phyloP scores from a whole-genome alignment of 2,113 vertebrate species.

The Eleginops maclovinus region DNA sequence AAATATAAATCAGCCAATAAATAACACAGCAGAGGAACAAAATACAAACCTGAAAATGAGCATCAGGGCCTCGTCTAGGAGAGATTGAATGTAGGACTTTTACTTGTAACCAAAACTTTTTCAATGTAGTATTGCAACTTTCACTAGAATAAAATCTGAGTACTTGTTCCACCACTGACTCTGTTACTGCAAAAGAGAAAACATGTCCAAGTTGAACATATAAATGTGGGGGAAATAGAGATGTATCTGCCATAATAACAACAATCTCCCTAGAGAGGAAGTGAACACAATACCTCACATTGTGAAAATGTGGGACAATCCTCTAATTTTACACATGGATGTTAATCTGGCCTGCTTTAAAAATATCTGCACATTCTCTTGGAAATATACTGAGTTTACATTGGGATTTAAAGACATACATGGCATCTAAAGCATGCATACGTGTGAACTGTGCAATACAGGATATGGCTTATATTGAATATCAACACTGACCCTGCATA shows the following conservation, averaged over 20 bases:
- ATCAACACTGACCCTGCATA: neutral
- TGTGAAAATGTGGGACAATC: neutral
- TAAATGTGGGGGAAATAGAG: neutral
- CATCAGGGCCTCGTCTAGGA: too few species aligned
- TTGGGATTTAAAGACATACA: neutral
- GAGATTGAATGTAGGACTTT: too few species aligned
- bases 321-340: neutral
- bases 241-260: neutral
- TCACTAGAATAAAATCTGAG: too few species aligned
- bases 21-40: too few species aligned
- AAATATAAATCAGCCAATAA: too few species aligned
- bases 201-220: neutral
- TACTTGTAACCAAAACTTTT: too few species aligned
- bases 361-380: neutral
- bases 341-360: neutral
- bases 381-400: too few species aligned
- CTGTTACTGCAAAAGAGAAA: neutral
- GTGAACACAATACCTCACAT: neutral
- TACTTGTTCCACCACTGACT: too few species aligned
- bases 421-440: neutral
- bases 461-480: too few species aligned
- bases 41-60: too few species aligned
- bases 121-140: too few species aligned
- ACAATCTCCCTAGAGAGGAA: neutral
- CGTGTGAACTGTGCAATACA: neutral